phyloP scores from a whole-genome alignment of 2,888 invertebrate genomes.

The Tipula unca region DNA sequence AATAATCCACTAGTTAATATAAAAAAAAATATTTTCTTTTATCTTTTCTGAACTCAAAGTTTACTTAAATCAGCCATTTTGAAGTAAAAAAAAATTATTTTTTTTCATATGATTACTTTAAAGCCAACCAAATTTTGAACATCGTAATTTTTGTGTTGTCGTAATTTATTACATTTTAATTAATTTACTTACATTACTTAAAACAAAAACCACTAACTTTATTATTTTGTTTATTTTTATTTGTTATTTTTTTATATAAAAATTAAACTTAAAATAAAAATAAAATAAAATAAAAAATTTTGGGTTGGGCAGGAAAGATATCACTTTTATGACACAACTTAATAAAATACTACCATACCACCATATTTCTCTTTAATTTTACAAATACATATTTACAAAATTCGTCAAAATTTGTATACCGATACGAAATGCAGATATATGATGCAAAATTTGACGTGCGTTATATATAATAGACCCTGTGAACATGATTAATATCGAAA shows the following conservation, averaged over 20 bases:
- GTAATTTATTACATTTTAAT: neutral
- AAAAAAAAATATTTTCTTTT: neutral
- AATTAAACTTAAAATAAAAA: constrained; percentile 14
- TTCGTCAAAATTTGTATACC: neutral
- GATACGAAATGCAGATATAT: neutral
- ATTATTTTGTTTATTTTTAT: neutral
- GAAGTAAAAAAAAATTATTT: neutral
- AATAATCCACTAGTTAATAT: neutral
- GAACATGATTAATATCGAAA: too few species aligned
- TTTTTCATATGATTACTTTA: neutral
- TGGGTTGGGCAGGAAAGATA: constrained; percentile 19
- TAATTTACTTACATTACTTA: neutral
- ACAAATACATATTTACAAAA: neutral
- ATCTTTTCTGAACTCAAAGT: neutral
- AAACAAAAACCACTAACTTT: neutral
- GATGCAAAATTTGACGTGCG: neutral
- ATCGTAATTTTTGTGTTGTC: neutral
- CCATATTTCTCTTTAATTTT: neutral
- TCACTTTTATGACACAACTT: constrained; percentile 18
- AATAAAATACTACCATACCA: neutral
- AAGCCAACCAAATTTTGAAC: neutral
- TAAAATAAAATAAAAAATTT: constrained; percentile 14
- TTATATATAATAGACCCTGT: neutral
- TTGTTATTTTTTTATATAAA: neutral
- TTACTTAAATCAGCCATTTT: constrained; percentile 16